phyloP scores from a whole-genome alignment of 2,113 vertebrate species.

The Carollia perspicillata region DNA sequence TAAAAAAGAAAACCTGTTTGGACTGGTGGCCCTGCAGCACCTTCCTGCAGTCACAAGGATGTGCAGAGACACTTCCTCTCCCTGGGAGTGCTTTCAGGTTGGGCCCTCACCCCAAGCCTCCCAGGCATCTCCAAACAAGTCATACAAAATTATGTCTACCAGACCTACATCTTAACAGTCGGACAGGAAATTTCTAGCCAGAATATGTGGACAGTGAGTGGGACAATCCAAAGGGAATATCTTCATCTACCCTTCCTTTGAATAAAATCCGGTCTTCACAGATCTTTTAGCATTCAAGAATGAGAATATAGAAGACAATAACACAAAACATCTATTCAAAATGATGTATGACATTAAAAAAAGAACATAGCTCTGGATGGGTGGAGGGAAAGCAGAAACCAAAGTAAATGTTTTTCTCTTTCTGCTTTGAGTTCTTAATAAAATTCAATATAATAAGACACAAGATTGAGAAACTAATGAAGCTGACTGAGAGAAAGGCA shows the following conservation, averaged over 20 bases:
- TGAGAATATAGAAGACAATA: background rate
- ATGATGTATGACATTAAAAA: background rate
- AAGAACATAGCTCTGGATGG: background rate
- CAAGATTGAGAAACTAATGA: background rate
- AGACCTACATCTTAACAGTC: background rate
- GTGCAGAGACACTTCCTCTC: background rate
- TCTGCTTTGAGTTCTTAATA: background rate
- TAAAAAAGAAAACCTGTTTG: background rate
- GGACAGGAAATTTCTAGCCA: background rate
- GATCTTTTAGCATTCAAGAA: background rate
- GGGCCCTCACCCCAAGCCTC: background rate
- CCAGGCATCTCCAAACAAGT: background rate
- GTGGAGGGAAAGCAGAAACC: background rate
- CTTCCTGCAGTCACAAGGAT: background rate
- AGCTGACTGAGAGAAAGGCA: background rate
- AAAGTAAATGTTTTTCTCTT: background rate
- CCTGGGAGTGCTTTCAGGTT: background rate
- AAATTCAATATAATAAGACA: background rate
- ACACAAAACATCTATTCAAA: background rate
- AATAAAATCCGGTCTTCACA: slow-evolving; percentile 17
- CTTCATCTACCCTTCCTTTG: background rate
- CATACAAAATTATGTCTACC: background rate
- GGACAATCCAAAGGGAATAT: background rate
- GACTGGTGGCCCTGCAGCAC: rapidly evolving
- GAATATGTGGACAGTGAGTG: background rate